Percentiles rank a stretch among this genome's conserved stretches.
Evolutionary conservation across 2,113 vertebrate species (phyloP).

Genomic region (Agapornis roseicollis): DNA sequence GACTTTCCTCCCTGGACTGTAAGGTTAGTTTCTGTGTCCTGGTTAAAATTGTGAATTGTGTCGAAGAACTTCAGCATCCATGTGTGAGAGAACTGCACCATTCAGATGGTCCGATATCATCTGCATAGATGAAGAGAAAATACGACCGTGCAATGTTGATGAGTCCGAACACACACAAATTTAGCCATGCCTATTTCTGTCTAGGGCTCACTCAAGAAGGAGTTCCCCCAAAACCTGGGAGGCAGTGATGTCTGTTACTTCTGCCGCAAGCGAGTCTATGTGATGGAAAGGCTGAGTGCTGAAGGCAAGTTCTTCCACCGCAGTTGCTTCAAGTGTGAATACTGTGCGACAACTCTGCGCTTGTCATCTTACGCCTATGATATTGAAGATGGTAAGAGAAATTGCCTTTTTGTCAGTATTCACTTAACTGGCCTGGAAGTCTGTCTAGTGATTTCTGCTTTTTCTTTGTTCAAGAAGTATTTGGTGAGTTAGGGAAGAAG

Average conservation of each 20-base stretch:
- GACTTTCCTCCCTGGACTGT: background rate
- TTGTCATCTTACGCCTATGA: slow-evolving; percentile 94
- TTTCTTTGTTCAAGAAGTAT: background rate
- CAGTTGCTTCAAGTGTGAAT: slow-evolving; percentile 97
- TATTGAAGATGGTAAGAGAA: slow-evolving; percentile 85
- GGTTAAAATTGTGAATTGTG: background rate
- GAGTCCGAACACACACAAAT: rapidly evolving
- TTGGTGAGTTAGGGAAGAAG: background rate
- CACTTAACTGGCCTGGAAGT: background rate
- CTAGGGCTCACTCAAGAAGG: slow-evolving; percentile 92
- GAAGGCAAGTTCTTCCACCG: slow-evolving; percentile 99
- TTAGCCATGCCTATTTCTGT: background rate
- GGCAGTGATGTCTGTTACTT: slow-evolving; percentile 98
- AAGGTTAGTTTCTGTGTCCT: slow-evolving; percentile 16
- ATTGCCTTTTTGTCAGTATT: background rate
- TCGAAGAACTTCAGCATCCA: background rate
- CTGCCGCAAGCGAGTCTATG: slow-evolving; percentile 92
- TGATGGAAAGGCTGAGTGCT: slow-evolving; percentile 95
- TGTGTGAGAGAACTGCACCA: background rate
- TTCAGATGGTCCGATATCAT: background rate
- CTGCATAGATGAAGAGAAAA: background rate
- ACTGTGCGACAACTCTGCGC: slow-evolving; percentile 90
- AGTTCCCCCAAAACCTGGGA: slow-evolving; percentile 94
- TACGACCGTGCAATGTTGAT: rapidly evolving
- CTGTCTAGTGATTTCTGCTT: background rate